Evolutionary conservation across 2,888 invertebrate species (phyloP).

Genomic region (Hirtodrosophila cameraria): DNA sequence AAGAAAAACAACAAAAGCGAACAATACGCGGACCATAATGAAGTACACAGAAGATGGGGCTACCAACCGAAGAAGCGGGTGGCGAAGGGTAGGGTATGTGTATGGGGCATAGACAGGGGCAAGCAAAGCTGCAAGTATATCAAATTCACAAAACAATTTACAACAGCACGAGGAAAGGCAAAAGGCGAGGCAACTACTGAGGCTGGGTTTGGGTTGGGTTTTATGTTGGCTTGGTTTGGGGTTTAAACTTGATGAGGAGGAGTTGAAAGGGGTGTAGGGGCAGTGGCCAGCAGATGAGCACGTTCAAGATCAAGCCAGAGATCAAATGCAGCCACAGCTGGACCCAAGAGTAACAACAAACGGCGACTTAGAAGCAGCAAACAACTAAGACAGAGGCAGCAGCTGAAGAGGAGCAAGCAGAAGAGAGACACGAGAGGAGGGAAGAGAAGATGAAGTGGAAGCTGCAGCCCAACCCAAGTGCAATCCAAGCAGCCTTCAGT

Average conservation of each 20-base stretch:
- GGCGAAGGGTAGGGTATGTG: not conserved
- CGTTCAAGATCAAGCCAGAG: slow-evolving; percentile 78
- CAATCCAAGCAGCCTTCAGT: slow-evolving; percentile 44
- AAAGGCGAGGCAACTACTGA: slow-evolving; percentile 14
- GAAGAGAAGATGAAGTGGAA: slow-evolving; percentile 17
- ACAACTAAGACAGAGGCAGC: not conserved
- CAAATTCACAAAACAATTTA: slow-evolving; percentile 82
- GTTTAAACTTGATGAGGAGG: not conserved
- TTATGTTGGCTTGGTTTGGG: not conserved
- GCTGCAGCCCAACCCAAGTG: slow-evolving; percentile 28
- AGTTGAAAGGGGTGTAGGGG: not conserved
- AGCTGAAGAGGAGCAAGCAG: slow-evolving; percentile 14
- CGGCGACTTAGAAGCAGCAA: slow-evolving; percentile 19
- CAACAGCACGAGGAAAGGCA: slow-evolving; percentile 59
- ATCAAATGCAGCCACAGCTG: slow-evolving; percentile 63
- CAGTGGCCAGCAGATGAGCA: slow-evolving; percentile 61
- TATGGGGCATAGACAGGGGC: slow-evolving; percentile 6
- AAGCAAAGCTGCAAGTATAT: slow-evolving; percentile 71
- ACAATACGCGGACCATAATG: slow-evolving; percentile 51
- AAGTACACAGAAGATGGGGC: slow-evolving; percentile 34
- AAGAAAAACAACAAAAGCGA: slow-evolving; percentile 24
- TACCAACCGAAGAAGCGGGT: slow-evolving; percentile 3
- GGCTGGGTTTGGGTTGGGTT: slow-evolving; percentile 1
- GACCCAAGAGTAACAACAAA: slow-evolving; percentile 21
- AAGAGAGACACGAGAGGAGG: not conserved